These are phyloP conservation scores for Myotis daubentonii DNA, from an alignment of 2,797 vertebrate genomes.

Conservation along the genomic window DNA sequence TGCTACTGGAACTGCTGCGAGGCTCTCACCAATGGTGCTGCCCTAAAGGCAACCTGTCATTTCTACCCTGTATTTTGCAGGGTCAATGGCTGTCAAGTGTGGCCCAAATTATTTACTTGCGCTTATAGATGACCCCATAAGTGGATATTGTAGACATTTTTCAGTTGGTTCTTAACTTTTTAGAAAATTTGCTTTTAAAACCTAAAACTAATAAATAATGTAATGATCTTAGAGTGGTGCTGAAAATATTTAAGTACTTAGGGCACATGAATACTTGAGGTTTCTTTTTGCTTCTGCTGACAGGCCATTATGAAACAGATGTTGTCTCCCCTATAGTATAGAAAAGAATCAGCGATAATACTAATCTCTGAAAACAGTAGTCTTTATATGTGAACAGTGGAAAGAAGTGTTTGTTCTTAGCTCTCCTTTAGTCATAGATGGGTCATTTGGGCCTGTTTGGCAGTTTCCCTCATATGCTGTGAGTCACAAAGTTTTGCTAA, in stretches of 20 bases:
- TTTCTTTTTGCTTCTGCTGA: conserved; percentile 10
- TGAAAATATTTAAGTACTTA: conserved; percentile 3
- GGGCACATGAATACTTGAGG: background rate
- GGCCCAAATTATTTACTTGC: background rate
- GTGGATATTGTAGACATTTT: background rate
- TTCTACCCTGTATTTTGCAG: background rate
- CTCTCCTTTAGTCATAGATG: background rate
- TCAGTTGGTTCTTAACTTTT: background rate
- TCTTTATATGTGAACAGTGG: background rate
- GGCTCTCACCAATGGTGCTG: background rate
- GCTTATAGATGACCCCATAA: background rate
- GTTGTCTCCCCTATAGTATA: background rate
- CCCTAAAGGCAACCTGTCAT: background rate
- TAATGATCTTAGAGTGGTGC: background rate
- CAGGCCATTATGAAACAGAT: background rate
- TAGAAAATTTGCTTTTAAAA: conserved; percentile 15
- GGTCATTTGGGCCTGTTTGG: background rate
- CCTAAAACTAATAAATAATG: background rate
- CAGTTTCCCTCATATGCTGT: background rate
- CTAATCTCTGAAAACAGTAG: conserved; percentile 31
- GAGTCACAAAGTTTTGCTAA: conserved; percentile 3
- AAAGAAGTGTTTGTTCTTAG: conserved; percentile 3
- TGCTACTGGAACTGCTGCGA: background rate
- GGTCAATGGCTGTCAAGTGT: background rate
- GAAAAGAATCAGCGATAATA: background rate